Evolutionary conservation across 1,140 invertebrate species (phyloP).

Genomic region (Eulimnadia texana): DNA sequence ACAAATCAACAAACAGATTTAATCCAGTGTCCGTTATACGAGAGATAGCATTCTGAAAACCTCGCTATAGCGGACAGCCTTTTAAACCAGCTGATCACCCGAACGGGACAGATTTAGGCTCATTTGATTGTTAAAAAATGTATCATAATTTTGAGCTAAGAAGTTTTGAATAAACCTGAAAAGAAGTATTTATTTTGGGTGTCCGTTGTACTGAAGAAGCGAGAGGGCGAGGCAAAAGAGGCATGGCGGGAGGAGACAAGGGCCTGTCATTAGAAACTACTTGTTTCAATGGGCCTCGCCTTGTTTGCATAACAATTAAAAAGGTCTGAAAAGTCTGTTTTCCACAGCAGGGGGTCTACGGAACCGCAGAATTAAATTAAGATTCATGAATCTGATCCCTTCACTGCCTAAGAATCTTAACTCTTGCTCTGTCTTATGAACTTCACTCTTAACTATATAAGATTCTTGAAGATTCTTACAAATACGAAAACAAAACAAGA

Average conservation of each 20-base stretch:
- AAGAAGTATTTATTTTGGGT: background rate
- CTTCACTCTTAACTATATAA: background rate
- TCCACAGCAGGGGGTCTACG: no score
- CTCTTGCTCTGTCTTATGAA: background rate
- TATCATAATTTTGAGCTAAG: no score
- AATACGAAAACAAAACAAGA: background rate
- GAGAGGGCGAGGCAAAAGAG: background rate
- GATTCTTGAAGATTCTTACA: background rate
- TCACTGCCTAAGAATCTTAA: background rate
- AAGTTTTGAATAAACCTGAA: background rate
- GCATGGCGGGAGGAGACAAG: background rate
- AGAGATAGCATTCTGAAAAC: background rate
- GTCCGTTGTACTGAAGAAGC: background rate
- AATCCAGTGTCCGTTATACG: background rate
- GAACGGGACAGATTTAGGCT: no score
- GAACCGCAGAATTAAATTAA: no score
- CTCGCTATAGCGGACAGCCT: background rate
- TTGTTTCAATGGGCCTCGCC: background rate
- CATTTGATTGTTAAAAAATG: no score
- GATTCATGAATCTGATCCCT: no score
- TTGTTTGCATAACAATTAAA: background rate
- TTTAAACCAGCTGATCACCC: no score
- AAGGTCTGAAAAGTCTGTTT: background rate
- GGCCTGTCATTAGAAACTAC: background rate
- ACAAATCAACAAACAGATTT: no score